Base-by-base conservation (phyloP, 1,140 invertebrate genomes). In the Ceratoteleas bidentatus region DNA sequence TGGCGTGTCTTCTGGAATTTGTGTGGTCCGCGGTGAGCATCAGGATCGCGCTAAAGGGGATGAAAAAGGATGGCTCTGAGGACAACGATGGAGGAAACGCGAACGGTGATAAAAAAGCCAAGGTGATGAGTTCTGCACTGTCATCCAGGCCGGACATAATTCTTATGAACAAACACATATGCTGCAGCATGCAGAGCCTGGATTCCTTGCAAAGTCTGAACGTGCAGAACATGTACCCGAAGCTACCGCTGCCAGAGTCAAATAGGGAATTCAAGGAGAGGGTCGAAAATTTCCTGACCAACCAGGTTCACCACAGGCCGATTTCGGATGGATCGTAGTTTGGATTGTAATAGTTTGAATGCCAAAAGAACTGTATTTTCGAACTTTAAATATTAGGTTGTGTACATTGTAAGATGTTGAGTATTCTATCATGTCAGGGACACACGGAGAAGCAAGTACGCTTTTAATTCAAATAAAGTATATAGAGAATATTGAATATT, bases 11-110 rank as follows among this genome's bases (percentile, higher is more conserved):
- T n/a, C 52, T 94, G 7, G 93, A 94, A 77, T 69, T 92, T 0
- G 78, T 93, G 2, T 94, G 94, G 93, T 94, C 94, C 0, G 84
- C 93, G 14, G 81, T 94, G 7, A 93, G 93, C 33, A 86, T 92
- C 0, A 93, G 91, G 82, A 92, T 94, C 32, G 92, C 93, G 4
- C 93, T 93, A 74, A 92, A 90, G 36, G 94, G 94, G 6, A 94
- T 94, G 93, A 92, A 86, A 32, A 94, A 92, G 87, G 88, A 50
- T 8, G 93, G 94, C 74, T 93, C 93, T 15, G 93, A 94, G 11
- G 68, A 36, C 0, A 65, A 49, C 14, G 62, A 75, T 32, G 14
- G 7, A 11, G 68, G 14, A 6, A 15, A 54, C 9, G 70, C 33
- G 5, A 81, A 66, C 11, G 4, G 15, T 1, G 54, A 54, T 10